phyloP scores from a whole-genome alignment of 2,797 vertebrate genomes.

The Lacerta agilis region DNA sequence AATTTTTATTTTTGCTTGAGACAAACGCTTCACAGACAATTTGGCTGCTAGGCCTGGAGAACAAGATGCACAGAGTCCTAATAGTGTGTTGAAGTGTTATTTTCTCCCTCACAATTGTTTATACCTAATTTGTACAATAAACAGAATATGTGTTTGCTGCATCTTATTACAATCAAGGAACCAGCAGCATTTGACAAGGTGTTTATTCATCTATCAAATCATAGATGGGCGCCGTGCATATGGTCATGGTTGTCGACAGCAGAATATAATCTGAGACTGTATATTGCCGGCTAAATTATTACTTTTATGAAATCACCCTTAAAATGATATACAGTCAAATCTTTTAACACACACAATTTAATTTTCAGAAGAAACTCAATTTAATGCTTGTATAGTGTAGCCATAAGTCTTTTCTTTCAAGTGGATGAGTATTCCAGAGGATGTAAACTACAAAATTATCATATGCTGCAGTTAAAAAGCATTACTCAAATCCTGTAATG shows the following conservation, averaged over 20 bases:
- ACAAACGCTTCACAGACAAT: neutral
- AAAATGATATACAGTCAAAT: neutral
- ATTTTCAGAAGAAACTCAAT: slow-evolving; percentile 53
- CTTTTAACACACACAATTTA: slow-evolving; percentile 45
- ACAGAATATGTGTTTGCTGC: neutral
- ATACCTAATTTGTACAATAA: neutral
- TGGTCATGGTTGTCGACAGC: neutral
- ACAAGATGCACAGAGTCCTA: neutral
- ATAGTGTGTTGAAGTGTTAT: neutral
- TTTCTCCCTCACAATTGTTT: too few species aligned
- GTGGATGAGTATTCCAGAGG: slow-evolving; percentile 38
- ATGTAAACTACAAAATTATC: slow-evolving; percentile 64
- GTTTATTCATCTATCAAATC: neutral
- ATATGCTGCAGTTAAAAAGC: slow-evolving; percentile 58
- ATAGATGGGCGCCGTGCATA: too few species aligned
- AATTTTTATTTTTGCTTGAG: neutral
- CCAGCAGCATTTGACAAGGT: neutral
- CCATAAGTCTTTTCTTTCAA: slow-evolving; percentile 60
- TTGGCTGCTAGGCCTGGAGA: neutral
- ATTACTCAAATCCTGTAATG: slow-evolving; percentile 69
- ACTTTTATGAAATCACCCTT: neutral
- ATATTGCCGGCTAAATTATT: neutral
- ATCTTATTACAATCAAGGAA: neutral
- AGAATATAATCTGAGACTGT: neutral
- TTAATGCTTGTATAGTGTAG: slow-evolving; percentile 39